phyloP scores from a whole-genome alignment of 2,888 invertebrate genomes.

The Leptopilina drosophilae region DNA sequence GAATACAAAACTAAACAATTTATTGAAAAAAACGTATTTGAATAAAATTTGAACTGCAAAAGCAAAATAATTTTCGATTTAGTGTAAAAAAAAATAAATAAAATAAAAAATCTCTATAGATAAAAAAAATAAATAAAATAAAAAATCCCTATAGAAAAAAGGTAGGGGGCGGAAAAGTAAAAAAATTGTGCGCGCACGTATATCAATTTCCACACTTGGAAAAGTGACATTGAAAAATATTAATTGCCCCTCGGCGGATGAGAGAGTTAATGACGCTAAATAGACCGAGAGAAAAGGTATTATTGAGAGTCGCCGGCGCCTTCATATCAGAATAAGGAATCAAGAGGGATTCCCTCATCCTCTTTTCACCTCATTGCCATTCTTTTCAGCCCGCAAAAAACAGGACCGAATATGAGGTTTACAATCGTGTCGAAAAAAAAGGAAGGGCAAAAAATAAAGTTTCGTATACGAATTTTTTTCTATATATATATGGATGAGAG shows the following conservation, averaged over 20 bases:
- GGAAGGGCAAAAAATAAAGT: slow-evolving; percentile 1
- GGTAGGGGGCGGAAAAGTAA: too few relatives aligned
- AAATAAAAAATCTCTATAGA: too few relatives aligned
- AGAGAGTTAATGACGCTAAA: background rate
- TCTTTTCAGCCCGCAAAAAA: background rate
- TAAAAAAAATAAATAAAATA: too few relatives aligned
- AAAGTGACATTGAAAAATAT: background rate
- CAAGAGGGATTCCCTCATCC: background rate
- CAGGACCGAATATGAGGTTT: slow-evolving; percentile 8
- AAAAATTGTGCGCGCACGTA: too few relatives aligned
- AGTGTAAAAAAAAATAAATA: too few relatives aligned
- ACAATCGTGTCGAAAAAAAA: background rate
- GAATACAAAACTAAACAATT: too few relatives aligned
- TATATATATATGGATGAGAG: background rate
- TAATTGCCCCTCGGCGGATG: background rate
- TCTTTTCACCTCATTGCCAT: too few relatives aligned
- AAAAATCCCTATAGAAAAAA: too few relatives aligned
- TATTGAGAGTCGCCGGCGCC: slow-evolving; percentile 9
- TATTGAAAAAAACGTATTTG: too few relatives aligned
- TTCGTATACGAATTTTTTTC: background rate
- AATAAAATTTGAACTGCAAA: too few relatives aligned
- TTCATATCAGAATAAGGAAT: slow-evolving; percentile 8
- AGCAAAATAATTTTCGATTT: too few relatives aligned
- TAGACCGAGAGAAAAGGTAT: background rate
- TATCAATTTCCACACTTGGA: too few relatives aligned